A percentile compares a stretch with the other conserved stretches of the same genome.
Evolutionary conservation across 2,113 vertebrate genomes (phyloP).

Genomic region (Saccopteryx bilineata): DNA sequence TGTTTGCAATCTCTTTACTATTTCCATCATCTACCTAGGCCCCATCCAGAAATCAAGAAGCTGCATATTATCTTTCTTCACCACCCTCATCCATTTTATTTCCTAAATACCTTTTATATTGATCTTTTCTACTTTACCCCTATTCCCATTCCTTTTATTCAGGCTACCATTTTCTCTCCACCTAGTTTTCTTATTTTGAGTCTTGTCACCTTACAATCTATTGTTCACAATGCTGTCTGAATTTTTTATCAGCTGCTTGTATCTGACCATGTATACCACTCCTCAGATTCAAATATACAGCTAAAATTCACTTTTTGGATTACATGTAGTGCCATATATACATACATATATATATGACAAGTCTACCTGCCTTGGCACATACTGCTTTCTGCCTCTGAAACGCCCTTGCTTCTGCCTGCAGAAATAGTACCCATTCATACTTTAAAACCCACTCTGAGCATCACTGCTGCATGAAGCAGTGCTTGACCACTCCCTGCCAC

Average conservation of each 20-base stretch:
- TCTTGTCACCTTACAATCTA: neutral
- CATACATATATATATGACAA: neutral
- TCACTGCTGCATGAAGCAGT: neutral
- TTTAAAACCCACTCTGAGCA: neutral
- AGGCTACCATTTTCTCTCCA: neutral
- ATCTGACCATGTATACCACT: neutral
- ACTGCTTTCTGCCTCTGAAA: neutral
- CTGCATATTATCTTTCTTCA: neutral
- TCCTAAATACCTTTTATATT: neutral
- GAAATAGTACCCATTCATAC: neutral
- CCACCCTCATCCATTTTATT: neutral
- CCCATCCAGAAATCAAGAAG: neutral
- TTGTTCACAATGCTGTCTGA: neutral
- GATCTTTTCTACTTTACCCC: neutral
- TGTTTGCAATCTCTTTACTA: constrained; percentile 21
- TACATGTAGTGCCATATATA: neutral
- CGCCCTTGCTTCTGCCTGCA: neutral
- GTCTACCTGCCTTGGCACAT: neutral
- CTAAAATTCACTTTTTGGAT: neutral
- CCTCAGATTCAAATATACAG: neutral
- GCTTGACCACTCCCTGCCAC: neutral
- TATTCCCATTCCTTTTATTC: neutral
- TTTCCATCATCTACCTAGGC: neutral
- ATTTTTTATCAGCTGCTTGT: neutral
- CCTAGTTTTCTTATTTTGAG: neutral